Base-by-base conservation (phyloP, 2,113 vertebrate genomes). In the Cygnus atratus region DNA sequence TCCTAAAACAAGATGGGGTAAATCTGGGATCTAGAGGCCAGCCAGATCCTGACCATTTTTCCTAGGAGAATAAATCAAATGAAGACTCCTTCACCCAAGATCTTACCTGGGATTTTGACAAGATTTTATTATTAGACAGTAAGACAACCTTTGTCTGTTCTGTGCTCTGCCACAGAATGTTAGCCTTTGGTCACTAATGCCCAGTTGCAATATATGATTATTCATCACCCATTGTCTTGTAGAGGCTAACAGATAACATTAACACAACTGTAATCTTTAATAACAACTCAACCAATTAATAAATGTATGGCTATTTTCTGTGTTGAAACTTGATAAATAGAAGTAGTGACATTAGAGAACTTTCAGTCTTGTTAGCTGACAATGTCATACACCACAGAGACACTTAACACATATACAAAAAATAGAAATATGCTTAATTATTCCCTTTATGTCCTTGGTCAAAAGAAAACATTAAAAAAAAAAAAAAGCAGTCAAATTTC, bases 261-360 rank as follows among this genome's bases (percentile, higher is more conserved):
- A 95, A 4, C 50, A 72, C 48, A 75, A 54, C 28, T 17, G 4
- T 35, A 77, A 86, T 63, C 92, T 88, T 84, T 81, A 77, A n/a
- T 88, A 81, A 87, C 2, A 3, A 87, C 21, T 89, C 52, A 84
- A 57, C 2, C 14, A 86, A 35, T 67, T 85, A 76, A 80, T 89
- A 85, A 90, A 87, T 55, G 29, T 57, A 39, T 59, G 25, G 25
- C 11, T 74, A 39, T 93, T 94, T 88, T 84, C 43, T 86, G 67
- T 8, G 6, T 5, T 93, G 35, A 22, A 81, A 77, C 4, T 4
- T 46, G 29, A 81, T 67, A 96, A 92, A 88, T 57, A 63, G 31
- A 65, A 71, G 5, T 46, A 88, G 33, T 67, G 61, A 81, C 33
- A 88, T 74, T 52, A 92, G 46, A 92, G 57, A 84, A 81, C 66